Evolutionary conservation across 1,140 invertebrate genomes (phyloP), one percentile per base, ranked within the genome.

Genomic region (Nebria ingens): DNA sequence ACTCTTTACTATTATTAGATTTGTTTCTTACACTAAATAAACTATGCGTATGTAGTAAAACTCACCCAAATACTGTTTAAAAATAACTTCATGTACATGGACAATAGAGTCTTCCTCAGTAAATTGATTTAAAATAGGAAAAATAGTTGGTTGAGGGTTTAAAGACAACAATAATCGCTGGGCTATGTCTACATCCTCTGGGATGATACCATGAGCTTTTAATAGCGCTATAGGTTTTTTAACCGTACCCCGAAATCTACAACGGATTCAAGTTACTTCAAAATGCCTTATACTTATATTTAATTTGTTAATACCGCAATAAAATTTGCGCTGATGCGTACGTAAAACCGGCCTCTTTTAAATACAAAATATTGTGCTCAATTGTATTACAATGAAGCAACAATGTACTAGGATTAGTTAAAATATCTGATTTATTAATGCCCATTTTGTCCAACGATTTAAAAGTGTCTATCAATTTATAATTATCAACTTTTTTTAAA

Each of bases 291-390:
- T 3, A 17, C 3, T 12, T 11, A 17, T 11, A 12, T 45, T 9
- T 45, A 11, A 45, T 45, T 9, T 45, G 15, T 12, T 45, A 11
- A 9, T 45, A 45, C 40, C 40, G 9, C 40, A 45, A 17, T 11
- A 45, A 17, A 4, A 45, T 45, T 45, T 45, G 40, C 15, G 40
- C 40, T 12, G 40, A 45, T 11, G 17, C 15, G 4, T 45, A 17
- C 6, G 40, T 45, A 17, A 45, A 45, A 45, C 40, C 40, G 15
- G 40, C 9, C 17, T 45, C 40, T 17, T 17, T 45, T 45, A 45
- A 45, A 45, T 45, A 45, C 15, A 45, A 45, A 12, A 45, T 45
- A 45, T 45, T 45, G 17, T 45, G 40, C 17, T 45, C 40, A 11
- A 45, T 17, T 12, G 9, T 45, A 17, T 11, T 45, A 17, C 40